Evolutionary conservation across 92 coral and sea anemone genomes (phyloP), one percentile per base, ranked within the genome.

Genomic region (Heliopora coerulea): DNA sequence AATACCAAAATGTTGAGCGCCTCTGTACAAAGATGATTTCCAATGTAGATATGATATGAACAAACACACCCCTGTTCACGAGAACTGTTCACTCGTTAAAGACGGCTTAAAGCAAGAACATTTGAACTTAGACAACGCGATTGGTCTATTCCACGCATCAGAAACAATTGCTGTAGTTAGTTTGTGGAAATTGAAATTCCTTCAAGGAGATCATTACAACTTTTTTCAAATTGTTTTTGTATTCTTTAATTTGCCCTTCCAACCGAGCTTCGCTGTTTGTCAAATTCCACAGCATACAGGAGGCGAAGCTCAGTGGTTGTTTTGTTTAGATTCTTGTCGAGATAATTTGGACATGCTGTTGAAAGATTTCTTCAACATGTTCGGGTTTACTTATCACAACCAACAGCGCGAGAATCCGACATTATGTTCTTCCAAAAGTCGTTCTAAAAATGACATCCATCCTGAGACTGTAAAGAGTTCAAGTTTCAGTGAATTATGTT

Each of bases 321-420:
- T 70, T 70, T 50, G 63, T 70, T 70, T 70, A 70, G 77, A 70
- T 70, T 70, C 49, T 20, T 52, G 24, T 15, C 27, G 62, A 70
- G 77, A 70, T 70, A 52, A 54, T 54, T 50, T 54, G 0, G 62
- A 52, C 49, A 35, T 58, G 49, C 62, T 33, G 17, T 30, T 70
- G 77, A 70, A 17, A 52, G 77, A 54, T 70, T 52, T 70, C 42
- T 70, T 70, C 77, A 70, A 52, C 77, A 70, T 70, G 77, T 70
- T 70, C 31, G 2, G 15, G 52, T 46, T 8, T 2, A 46, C 52
- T 46, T 15, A 46, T 15, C n/a, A 46, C 52, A 15, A 8, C 52
- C n/a, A 46, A 15, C 42, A 4, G 42, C 6, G 42, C 42, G 42
- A 12, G 42, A 37, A 12, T n/a, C n/a, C n/a, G n/a, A n/a, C n/a